Evolutionary conservation across 1,140 invertebrate genomes (phyloP).

Genomic region (Atta cephalotes): DNA sequence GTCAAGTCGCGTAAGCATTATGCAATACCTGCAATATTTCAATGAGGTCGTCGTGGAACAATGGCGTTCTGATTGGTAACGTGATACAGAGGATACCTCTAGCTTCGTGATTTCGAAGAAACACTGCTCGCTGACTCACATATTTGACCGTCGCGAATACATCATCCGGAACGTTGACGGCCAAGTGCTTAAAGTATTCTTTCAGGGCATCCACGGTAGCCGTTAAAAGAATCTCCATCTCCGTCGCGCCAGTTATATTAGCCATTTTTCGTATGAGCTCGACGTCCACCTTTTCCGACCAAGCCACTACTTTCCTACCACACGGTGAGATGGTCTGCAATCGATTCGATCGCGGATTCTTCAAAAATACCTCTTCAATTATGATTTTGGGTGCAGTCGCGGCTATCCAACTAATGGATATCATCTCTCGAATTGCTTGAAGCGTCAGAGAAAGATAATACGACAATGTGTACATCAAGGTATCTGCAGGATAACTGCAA

Average conservation of each 20-base stretch:
- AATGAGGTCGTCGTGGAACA: constrained; percentile 82
- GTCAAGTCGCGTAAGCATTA: too few species aligned
- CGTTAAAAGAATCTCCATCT: constrained; percentile 90
- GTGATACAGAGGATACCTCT: constrained; percentile 88
- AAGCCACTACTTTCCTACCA: constrained; percentile 92
- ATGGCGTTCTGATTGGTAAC: constrained; percentile 86
- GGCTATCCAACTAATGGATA: constrained; percentile 87
- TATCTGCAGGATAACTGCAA: constrained; percentile 79
- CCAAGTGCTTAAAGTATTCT: constrained; percentile 88
- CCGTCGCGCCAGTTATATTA: constrained; percentile 88
- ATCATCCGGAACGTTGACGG: constrained; percentile 85
- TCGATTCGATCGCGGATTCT: constrained; percentile 84
- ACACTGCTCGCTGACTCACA: constrained; percentile 86
- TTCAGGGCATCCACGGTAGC: constrained; percentile 88
- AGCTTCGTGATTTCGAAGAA: constrained; percentile 85
- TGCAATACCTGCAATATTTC: constrained; percentile 82
- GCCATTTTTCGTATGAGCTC: constrained; percentile 87
- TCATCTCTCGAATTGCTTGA: constrained; percentile 86
- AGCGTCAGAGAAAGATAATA: constrained; percentile 88
- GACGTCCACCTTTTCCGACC: constrained; percentile 89
- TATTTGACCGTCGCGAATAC: constrained; percentile 88
- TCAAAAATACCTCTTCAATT: constrained; percentile 87
- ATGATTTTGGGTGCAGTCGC: constrained; percentile 88
- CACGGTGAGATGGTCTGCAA: constrained; percentile 91
- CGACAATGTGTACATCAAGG: constrained; percentile 82